Conservation (phyloP, 2,797 vertebrate genomes). For the Diplodus puntazzo region DNA sequence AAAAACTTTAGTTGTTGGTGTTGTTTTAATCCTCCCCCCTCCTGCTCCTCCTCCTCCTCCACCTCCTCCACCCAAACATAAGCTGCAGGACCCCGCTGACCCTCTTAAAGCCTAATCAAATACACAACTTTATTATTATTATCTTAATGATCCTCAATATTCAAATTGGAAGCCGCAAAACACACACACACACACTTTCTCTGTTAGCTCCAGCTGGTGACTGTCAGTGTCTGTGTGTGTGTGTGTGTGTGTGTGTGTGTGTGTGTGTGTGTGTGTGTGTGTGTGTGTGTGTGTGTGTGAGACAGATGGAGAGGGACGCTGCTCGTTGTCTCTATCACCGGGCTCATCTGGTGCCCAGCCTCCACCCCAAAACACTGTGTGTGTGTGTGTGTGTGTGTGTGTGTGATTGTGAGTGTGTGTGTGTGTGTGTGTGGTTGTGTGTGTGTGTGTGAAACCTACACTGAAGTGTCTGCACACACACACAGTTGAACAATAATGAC, state of each 20-base stretch:
- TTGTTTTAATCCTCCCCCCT: background rate
- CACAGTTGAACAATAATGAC: background rate
- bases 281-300: conserved; percentile 38
- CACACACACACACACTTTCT: conserved; percentile 40
- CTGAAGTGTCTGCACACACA: background rate
- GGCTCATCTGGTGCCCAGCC: conserved; percentile 74
- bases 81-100: background rate
- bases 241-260: conserved; percentile 36
- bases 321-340: conserved; percentile 62
- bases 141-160: conserved; percentile 34
- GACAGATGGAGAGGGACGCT: conserved; percentile 75
- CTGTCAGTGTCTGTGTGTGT: conserved; percentile 27
- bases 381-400: conserved; percentile 15
- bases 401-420: conserved; percentile 30
- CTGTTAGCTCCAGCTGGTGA: conserved; percentile 46
- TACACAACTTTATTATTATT: conserved; percentile 42
- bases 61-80: background rate
- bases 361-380: background rate
- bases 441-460: background rate
- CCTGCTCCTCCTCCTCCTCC: no score
- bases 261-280: no score
- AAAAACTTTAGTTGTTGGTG: background rate
- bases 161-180: conserved; percentile 14
- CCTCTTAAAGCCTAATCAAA: conserved; percentile 22
- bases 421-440: background rate